phyloP scores from a whole-genome alignment of 1,140 invertebrate species.

The Drosophila orena region DNA sequence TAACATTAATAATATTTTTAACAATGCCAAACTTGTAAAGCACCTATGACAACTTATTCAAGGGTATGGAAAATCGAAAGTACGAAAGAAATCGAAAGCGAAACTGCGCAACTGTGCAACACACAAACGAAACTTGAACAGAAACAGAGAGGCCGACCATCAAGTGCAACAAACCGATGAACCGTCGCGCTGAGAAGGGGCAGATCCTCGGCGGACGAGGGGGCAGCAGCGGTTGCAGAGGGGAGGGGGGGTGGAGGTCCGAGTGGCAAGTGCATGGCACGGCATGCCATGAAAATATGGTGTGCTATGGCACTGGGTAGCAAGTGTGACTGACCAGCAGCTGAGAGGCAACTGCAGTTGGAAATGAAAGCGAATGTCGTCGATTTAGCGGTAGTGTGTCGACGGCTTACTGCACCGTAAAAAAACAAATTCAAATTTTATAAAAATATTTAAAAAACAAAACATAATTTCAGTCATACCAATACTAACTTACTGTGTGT shows the following conservation, averaged over 20 bases:
- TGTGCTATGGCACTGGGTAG: conserved; percentile 49
- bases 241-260: conserved; percentile 22
- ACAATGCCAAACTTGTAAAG: conserved; percentile 4
- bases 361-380: conserved; percentile 80
- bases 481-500: no score
- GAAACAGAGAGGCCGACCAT: conserved; percentile 48
- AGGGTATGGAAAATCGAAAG: conserved; percentile 78
- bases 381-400: conserved; percentile 28
- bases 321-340: conserved; percentile 70
- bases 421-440: background rate
- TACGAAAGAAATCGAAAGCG: conserved; percentile 78
- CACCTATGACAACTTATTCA: conserved; percentile 53
- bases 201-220: background rate
- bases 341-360: conserved; percentile 41
- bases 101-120: conserved; percentile 48
- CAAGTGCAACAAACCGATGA: conserved; percentile 77
- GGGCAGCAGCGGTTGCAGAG: conserved; percentile 3
- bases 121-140: conserved; percentile 26
- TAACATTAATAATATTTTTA: background rate
- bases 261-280: conserved; percentile 57
- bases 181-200: conserved; percentile 29
- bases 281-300: conserved; percentile 49
- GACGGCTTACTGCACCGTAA: conserved; percentile 2
- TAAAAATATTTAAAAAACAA: no score
- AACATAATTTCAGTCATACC: no score